Evolutionary conservation across 2,888 invertebrate genomes (phyloP), one percentile per base, ranked within the genome.

Genomic region (Pharmacophagus antenor): DNA sequence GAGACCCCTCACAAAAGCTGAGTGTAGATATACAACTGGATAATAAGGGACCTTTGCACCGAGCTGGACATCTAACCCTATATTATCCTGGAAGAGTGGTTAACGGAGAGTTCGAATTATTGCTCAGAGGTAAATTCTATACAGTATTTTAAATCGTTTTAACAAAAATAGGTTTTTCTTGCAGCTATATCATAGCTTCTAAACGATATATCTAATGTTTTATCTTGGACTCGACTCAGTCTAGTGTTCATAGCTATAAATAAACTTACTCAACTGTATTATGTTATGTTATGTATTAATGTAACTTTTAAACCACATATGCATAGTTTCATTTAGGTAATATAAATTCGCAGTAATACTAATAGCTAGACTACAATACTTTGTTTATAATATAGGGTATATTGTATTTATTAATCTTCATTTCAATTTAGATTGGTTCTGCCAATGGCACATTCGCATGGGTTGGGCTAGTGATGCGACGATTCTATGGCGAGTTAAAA

Each of bases 81-180:
- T 94, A 94, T 60, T 96, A 96, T 79, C 96, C 96, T 0, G 95
- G 95, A 1, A 90, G 95, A 27, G 92, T 94, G 46, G 91, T 96
- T 27, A 94, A 93, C 61, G 95, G 93, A 41, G 92, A 94, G 44
- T 94, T 94, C 65, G 91, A 93, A 62, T 89, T 95, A 46, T 71
- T 92, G 12, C 74, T 93, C 44, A 88, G 10, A 41, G 27, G 44
- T 55, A 31, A 5, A 22, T 55, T 3, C 15, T 31, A 2, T 3
- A 1, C 15, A 12, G 15, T 12, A 12, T 31, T 31, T 31, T 8
- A 31, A 10, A 31, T 15, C 15, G 2, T 31, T 31, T 0, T n/a
- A n/a, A n/a, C n/a, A n/a, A n/a, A n/a, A n/a, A n/a, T n/a, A n/a
- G n/a, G n/a, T n/a, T n/a, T n/a, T n/a, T n/a, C n/a, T n/a, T n/a